phyloP scores from a whole-genome alignment of 2,113 vertebrate genomes.

The Hydropotes inermis region DNA sequence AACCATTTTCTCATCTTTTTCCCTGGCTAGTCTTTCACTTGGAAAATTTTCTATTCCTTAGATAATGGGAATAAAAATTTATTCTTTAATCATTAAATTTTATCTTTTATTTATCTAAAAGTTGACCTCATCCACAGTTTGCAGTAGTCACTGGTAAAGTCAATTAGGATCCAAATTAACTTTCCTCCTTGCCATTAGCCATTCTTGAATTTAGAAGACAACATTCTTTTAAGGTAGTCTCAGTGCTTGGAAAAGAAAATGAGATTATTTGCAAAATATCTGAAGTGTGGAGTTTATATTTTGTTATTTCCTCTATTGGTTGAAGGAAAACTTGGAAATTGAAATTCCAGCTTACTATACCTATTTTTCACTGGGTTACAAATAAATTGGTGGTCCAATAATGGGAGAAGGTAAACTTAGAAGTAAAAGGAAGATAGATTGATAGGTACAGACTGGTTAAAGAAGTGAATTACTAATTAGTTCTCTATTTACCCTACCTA shows the following conservation, averaged over 20 bases:
- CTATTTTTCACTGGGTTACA: neutral
- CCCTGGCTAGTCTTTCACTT: neutral
- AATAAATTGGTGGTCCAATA: neutral
- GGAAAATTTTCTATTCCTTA: neutral
- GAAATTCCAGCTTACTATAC: neutral
- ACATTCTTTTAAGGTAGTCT: neutral
- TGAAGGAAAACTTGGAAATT: neutral
- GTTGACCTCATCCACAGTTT: neutral
- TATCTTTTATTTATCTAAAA: neutral
- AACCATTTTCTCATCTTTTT: neutral
- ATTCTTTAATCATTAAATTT: neutral
- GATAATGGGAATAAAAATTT: neutral
- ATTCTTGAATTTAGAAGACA: neutral
- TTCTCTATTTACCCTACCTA: neutral
- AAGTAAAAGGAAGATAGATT: neutral
- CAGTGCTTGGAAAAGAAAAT: neutral
- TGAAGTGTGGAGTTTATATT: neutral
- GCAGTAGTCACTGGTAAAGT: neutral
- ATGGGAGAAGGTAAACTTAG: neutral
- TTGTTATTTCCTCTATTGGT: neutral
- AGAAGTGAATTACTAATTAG: neutral
- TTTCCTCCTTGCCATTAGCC: neutral
- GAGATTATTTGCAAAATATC: conserved; percentile 11
- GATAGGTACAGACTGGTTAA: neutral
- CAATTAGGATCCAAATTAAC: neutral